These are phyloP conservation scores for Mesocricetus auratus DNA, from an alignment of 2,113 vertebrate species.

Conservation along the genomic window DNA sequence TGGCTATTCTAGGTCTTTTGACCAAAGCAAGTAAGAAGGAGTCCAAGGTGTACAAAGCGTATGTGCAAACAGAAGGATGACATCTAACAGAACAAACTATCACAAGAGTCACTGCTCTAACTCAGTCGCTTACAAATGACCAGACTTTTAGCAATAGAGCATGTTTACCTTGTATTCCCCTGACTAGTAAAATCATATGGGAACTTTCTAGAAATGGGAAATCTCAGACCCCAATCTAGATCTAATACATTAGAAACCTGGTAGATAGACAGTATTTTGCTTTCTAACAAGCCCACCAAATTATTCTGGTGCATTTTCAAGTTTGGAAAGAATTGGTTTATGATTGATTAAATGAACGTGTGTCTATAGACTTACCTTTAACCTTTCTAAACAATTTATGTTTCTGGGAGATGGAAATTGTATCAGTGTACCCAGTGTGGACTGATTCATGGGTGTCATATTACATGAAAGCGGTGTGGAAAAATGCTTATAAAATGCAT, in stretches of 20 bases:
- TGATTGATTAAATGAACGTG: neutral
- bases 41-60: neutral
- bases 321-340: neutral
- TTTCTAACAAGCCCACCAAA: neutral
- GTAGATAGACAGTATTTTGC: neutral
- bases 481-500: slow-evolving; percentile 25
- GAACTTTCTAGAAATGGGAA: slow-evolving; percentile 30
- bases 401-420: neutral
- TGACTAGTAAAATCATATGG: neutral
- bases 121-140: neutral
- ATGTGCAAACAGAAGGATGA: neutral
- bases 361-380: neutral
- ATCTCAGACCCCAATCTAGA: neutral
- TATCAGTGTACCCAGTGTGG: neutral
- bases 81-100: neutral
- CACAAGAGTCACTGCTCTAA: neutral
- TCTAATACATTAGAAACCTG: neutral
- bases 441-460: neutral
- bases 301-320: neutral
- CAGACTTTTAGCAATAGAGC: neutral
- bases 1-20: neutral
- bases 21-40: neutral
- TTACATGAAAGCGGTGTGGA: neutral
- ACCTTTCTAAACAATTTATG: neutral
- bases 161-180: neutral